These are phyloP conservation scores for Drusus annulatus DNA, from an alignment of 1,140 invertebrate species.

Conservation along the genomic window DNA sequence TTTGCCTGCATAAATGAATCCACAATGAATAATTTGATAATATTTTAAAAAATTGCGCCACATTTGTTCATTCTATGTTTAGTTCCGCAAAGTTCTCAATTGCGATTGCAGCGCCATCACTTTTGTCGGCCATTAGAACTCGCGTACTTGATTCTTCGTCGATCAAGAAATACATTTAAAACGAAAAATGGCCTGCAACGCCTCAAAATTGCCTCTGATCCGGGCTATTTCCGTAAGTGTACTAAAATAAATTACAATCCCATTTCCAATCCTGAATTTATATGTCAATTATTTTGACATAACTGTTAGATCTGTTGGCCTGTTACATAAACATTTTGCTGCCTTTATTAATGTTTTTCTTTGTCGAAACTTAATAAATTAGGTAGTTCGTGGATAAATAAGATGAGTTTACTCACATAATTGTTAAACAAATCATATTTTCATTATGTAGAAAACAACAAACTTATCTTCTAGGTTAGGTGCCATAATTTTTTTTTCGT, in stretches of 20 bases:
- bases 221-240: slow-evolving; percentile 44
- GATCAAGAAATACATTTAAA: slow-evolving; percentile 3
- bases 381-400: no score
- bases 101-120: slow-evolving; percentile 25
- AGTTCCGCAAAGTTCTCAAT: no score
- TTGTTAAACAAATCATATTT: no score
- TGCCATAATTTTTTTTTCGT: not conserved
- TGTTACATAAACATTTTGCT: slow-evolving; percentile 50
- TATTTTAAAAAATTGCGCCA: no score
- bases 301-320: slow-evolving; percentile 13
- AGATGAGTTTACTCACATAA: no score
- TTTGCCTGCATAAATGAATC: no score
- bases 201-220: slow-evolving; percentile 48
- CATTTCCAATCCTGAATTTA: not conserved
- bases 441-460: not conserved
- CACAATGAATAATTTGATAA: no score
- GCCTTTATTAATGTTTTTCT: slow-evolving; percentile 19
- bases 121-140: slow-evolving; percentile 36
- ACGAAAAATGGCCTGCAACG: slow-evolving; percentile 50
- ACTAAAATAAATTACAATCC: slow-evolving; percentile 3
- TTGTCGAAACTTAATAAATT: no score
- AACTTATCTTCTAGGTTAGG: slow-evolving; percentile 7
- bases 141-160: slow-evolving; percentile 8
- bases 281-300: slow-evolving; percentile 43
- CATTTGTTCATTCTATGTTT: no score